Evolutionary conservation across 2,797 vertebrate species (phyloP), one percentile per base, ranked within the genome.

Genomic region (Lutjanus argentimaculatus): DNA sequence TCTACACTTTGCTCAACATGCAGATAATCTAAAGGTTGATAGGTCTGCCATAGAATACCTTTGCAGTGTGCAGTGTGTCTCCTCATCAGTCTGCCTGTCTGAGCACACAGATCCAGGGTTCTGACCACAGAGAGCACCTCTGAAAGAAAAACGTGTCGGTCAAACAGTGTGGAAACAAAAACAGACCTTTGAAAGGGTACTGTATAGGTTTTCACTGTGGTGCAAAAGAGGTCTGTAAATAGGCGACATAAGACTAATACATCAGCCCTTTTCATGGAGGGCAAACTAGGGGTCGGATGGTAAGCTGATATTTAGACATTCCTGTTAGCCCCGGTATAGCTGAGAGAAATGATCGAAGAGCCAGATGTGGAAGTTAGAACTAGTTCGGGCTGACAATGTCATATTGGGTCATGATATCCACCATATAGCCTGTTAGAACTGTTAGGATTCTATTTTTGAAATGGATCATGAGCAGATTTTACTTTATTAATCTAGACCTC

Each of bases 341-440:
- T 64, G 75, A 74, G 76, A 67, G 72, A 74, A 74, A 51, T 90
- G 80, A 93, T 88, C 1, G 62, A 80, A 72, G 83, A 49, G 77
- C 90, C 94, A 95, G 92, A 96, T 94, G 93, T 83, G 79, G 75
- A 85, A 11, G 55, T 67, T 58, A 70, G 67, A 63, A 51, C 46
- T 74, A 67, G 63, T 72, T 69, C 57, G 72, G 72, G 84, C 76
- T 68, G 67, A 85, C 74, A 25, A n/a, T 71, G 82, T 83, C 70
- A 72, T 65, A 72, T 11, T 73, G 40, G 79, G 71, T 85, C 65
- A 49, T 40, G 11, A 17, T 65, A 72, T 77, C 48, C 69, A 79
- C n/a, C 40, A 62, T 25, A 36, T 57, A 71, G 68, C 21, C 51
- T 65, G 49, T 43, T 67, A 25, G 42, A 74, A 25, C 25, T 59